These are phyloP conservation scores for Nesometra sesokonis DNA, from an alignment of 35 echinoderm and acorn worm genomes.

Conservation along the genomic window DNA sequence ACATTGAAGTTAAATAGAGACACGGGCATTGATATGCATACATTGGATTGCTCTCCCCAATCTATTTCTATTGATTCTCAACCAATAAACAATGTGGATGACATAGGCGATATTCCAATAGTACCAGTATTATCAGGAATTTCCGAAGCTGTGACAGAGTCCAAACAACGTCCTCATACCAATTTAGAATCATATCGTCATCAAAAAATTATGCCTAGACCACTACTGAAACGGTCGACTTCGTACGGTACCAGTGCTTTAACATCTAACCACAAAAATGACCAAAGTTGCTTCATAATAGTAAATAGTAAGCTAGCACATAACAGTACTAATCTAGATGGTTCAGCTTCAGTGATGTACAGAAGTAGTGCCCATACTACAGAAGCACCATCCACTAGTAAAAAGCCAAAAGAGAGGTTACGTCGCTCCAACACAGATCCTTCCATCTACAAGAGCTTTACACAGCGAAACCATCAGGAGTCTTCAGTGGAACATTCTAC, in stretches of 20 bases:
- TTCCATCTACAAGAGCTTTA: background rate
- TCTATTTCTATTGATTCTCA: background rate
- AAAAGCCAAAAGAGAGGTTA: background rate
- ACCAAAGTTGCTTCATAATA: no score
- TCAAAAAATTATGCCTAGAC: no score
- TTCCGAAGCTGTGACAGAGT: no score
- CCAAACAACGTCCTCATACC: no score
- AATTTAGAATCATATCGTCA: no score
- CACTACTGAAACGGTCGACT: background rate
- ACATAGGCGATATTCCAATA: no score
- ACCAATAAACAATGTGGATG: background rate
- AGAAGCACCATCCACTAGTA: background rate
- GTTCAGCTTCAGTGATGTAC: background rate
- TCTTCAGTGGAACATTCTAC: no score
- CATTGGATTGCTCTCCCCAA: no score
- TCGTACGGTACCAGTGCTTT: background rate
- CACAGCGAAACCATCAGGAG: no score
- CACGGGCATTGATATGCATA: no score
- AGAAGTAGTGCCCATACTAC: background rate
- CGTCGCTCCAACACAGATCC: background rate
- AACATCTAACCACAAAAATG: no score
- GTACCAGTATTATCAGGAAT: no score
- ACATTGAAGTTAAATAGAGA: background rate
- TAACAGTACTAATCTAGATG: background rate
- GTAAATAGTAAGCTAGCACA: background rate